phyloP scores from a whole-genome alignment of 2,888 invertebrate genomes.

The Ectobius pallidus region DNA sequence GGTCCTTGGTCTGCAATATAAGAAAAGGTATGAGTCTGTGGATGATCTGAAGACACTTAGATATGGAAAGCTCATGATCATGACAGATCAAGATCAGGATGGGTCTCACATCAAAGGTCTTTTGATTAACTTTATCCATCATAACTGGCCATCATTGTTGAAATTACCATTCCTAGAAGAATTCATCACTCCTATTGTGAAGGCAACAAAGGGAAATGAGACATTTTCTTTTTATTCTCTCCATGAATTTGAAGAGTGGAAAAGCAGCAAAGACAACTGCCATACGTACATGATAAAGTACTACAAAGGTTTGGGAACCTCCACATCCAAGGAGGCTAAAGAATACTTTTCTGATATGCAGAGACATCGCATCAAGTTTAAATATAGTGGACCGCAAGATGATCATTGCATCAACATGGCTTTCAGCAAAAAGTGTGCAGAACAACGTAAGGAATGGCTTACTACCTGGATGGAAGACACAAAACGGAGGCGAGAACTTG shows the following conservation, averaged over 20 bases:
- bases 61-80: constrained; percentile 98
- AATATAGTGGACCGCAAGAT: constrained; percentile 84
- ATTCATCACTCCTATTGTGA: constrained; percentile 99
- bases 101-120: constrained; percentile 99
- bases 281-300: constrained; percentile 95
- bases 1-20: constrained; percentile 95
- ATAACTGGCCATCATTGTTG: constrained; percentile 96
- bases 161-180: constrained; percentile 93
- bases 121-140: constrained; percentile 97
- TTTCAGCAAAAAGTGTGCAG: constrained; percentile 93
- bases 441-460: constrained; percentile 97
- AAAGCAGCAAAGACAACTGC: constrained; percentile 84
- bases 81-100: constrained; percentile 99
- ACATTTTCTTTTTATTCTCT: constrained; percentile 91
- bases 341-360: constrained; percentile 98
- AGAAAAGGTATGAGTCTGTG: constrained; percentile 84
- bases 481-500: constrained; percentile 81
- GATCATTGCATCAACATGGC: constrained; percentile 95
- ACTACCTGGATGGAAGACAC: constrained; percentile 95
- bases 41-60: constrained; percentile 90
- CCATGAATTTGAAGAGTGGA: constrained; percentile 99
- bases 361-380: constrained; percentile 88
- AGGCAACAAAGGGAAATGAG: constrained; percentile 86
- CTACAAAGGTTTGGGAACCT: constrained; percentile 99
- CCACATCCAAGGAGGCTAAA: constrained; percentile 96